phyloP scores from a whole-genome alignment of 2,797 vertebrate genomes.

The Sternarchorhynchus goeldii region DNA sequence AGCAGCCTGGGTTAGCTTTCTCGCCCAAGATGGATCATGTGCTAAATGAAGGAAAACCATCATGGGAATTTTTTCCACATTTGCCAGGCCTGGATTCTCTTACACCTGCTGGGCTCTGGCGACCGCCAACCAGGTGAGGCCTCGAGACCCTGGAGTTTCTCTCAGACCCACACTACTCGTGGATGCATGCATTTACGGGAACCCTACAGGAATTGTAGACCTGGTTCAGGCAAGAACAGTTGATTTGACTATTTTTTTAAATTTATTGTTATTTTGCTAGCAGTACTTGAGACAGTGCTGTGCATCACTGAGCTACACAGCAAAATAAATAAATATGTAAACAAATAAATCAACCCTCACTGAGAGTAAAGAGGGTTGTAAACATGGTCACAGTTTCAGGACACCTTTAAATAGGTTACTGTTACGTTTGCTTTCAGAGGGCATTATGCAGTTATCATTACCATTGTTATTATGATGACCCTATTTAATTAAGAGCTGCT shows the following conservation, averaged over 20 bases:
- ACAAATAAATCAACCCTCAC: not conserved
- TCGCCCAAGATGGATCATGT: conserved; percentile 51
- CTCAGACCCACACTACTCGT: not conserved
- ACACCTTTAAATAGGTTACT: conserved; percentile 14
- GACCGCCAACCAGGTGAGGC: conserved; percentile 45
- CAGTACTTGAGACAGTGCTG: not conserved
- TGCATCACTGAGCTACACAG: not conserved
- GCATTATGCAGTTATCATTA: not conserved
- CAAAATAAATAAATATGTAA: not conserved
- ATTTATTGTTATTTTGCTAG: not conserved
- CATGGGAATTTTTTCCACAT: conserved; percentile 44
- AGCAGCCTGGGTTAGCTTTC: conserved; percentile 18
- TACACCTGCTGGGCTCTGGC: conserved; percentile 50
- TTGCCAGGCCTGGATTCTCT: conserved; percentile 29
- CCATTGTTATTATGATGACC: not conserved
- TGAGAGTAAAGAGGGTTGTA: not conserved
- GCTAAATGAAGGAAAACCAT: conserved; percentile 54
- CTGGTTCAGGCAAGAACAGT: not conserved
- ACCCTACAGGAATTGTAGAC: not conserved
- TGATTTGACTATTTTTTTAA: not conserved
- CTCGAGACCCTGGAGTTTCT: conserved; percentile 10
- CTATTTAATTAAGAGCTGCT: not conserved
- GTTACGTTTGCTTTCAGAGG: not conserved
- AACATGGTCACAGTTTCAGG: not conserved
- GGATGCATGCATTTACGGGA: not conserved